A percentile compares a stretch with the other conserved stretches of the same genome.
These are phyloP conservation scores for Gorsachius magnificus DNA, from an alignment of 2,797 vertebrate genomes.

Conservation along the genomic window DNA sequence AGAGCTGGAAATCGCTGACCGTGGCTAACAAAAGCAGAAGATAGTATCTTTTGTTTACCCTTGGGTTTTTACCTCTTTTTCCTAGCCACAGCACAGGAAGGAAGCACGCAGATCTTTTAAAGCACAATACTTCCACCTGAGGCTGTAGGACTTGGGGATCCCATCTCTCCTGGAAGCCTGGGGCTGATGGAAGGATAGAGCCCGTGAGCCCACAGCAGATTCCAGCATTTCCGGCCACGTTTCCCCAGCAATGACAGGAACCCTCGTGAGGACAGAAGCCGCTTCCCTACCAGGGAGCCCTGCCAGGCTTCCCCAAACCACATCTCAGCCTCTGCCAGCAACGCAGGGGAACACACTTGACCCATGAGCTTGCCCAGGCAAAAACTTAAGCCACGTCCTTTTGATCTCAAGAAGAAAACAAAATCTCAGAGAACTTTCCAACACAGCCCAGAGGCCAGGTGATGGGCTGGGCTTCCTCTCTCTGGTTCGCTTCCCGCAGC, in stretches of 20 bases:
- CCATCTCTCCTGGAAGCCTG: not conserved
- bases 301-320: not conserved
- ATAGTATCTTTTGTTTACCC: not conserved
- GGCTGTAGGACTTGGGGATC: not conserved
- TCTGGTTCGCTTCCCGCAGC: not conserved
- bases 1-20: not conserved
- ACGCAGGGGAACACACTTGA: fast-evolving
- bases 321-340: not conserved
- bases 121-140: not conserved
- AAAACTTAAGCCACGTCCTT: not conserved
- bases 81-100: not conserved
- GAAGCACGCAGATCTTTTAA: not conserved
- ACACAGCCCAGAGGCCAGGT: fast-evolving
- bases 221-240: not conserved
- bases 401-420: not conserved
- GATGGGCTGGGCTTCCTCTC: not conserved
- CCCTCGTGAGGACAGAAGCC: fast-evolving
- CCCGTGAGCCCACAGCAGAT: not conserved
- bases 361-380: not conserved
- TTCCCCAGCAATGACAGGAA: not conserved
- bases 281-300: too few relatives aligned
- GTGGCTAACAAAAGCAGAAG: not conserved
- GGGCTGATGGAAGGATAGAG: not conserved
- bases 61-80: not conserved
- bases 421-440: fast-evolving